Percentiles rank a stretch among this genome's conserved stretches.
These are phyloP conservation scores for Lampris incognitus DNA, from an alignment of 2,113 vertebrate genomes.

Conservation along the genomic window DNA sequence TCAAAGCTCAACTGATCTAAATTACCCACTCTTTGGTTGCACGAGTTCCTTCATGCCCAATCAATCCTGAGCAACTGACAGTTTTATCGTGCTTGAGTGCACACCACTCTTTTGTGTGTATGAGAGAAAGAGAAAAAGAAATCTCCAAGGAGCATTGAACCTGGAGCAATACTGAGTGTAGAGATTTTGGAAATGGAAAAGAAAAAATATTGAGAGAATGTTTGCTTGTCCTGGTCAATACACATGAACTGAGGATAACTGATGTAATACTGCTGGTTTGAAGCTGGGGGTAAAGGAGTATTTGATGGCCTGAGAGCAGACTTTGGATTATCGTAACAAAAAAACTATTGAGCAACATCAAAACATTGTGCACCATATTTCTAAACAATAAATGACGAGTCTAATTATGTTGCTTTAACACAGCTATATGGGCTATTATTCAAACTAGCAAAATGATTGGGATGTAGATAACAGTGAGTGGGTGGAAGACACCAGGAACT, in stretches of 20 bases:
- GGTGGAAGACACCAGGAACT: no score
- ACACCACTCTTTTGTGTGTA: constrained; percentile 27
- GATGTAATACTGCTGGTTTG: constrained; percentile 36
- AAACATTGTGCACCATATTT: no score
- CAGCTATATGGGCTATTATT: no score
- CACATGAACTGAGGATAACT: constrained; percentile 58
- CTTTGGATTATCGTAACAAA: no score
- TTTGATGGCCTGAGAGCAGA: constrained; percentile 25
- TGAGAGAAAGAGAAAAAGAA: constrained; percentile 14
- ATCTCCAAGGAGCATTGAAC: constrained; percentile 6
- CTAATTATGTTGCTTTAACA: no score
- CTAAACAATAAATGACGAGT: no score
- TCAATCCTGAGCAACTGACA: constrained; percentile 71
- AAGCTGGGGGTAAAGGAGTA: constrained; percentile 5
- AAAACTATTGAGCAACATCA: no score
- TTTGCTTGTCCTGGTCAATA: constrained; percentile 58
- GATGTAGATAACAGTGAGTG: no score
- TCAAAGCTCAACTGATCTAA: constrained; percentile 57
- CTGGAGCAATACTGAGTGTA: neutral
- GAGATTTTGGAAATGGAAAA: constrained; percentile 28
- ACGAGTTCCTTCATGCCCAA: constrained; percentile 72
- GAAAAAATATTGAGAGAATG: constrained; percentile 50
- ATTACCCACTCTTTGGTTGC: constrained; percentile 77
- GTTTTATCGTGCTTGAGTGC: constrained; percentile 60
- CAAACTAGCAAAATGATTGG: no score